Base-by-base conservation (phyloP, 2,797 vertebrate genomes). In the Leuciscus waleckii region DNA sequence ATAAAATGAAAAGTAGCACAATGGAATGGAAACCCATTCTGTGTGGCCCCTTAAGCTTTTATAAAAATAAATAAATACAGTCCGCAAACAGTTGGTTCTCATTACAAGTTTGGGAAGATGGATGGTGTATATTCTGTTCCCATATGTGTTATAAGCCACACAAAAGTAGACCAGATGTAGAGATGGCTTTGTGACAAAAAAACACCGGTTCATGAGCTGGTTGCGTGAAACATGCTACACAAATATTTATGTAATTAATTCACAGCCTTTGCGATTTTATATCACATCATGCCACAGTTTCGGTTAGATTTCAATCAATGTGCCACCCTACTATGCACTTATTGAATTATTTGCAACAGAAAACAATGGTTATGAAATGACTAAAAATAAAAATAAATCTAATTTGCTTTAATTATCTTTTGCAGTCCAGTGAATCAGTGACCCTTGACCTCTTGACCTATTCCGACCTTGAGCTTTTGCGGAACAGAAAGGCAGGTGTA, bases 391-490 rank as follows among this genome's bases (percentile, higher is more conserved):
- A 39, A 26, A 23, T 17, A 5, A 32, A 54, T 23, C 46, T 32
- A 23, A 37, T 35, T 54, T 41, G 7, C 19, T 83, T 65, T 51
- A 1, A 41, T 51, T 61, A 4, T 54, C 4, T 68, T 71, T 74
- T 73, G 41, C 93, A 99, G 98, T 95, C 91, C 54, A 98, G 97
- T n/a, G 96, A 98, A 87, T 97, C 97, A 0, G 98, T 99, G 49
- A 96, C 96, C 7, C 95, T 99, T 2, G 97, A 99, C 93, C 96
- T 99, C 41, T 91, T 99, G 92, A 99, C 97, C 58, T 99, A 97
- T 43, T 90, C 94, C 0, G 98, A 99, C 91, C 92, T 99, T 91
- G 97, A 99, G 91, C 92, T 97, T 81, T 94, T 99, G 23, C 95
- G 96, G 0, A 97, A 96, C 92, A 94, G 95, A 54, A 99, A 98